Base-by-base conservation (phyloP, 2,888 invertebrate species). In the Tinea pellionella region DNA sequence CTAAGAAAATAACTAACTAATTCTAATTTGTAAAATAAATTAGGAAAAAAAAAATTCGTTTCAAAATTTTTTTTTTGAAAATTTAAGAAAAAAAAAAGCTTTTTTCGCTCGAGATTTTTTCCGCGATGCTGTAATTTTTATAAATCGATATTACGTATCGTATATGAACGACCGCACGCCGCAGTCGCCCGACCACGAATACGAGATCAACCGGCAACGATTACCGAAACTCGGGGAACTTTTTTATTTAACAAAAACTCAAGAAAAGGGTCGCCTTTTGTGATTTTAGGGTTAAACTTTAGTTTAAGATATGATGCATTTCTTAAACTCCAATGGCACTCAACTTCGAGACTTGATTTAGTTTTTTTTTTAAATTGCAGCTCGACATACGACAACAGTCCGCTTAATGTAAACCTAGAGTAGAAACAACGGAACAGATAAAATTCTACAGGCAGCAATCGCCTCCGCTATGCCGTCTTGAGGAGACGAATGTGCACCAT, bases 111-210 rank as follows among this genome's bases (percentile, higher is more conserved):
- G 37, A 16, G 13, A 75, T 74, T 75, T 83, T 81, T 84, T 80
- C 84, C 85, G 84, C 84, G 83, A 76, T 80, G 73, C 76, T 72
- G 77, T 70, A 71, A 70, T 67, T 72, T 74, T 53, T 65, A 66
- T 65, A 64, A 66, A 68, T 65, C 66, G 70, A 68, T 62, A 62
- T 69, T 70, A 73, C 74, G 72, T 63, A 62, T 65, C 66, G 71
- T 67, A 66, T 1, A 19, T 11, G 71, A 69, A 74, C 82, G 86
- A 80, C 85, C 84, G 84, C 70, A 68, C 84, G 73, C 72, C 70
- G 71, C 83, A 78, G 77, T 78, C 80, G 81, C 74, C 68, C 70
- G 79, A 77, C 77, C 69, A 77, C 80, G 83, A 87, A 83, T 87
- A 84, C 74, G 68, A 71, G 64, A 65, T 24, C 66, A 66, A 62